phyloP scores from a whole-genome alignment of 2,888 invertebrate species.

The Metalampra italica region DNA sequence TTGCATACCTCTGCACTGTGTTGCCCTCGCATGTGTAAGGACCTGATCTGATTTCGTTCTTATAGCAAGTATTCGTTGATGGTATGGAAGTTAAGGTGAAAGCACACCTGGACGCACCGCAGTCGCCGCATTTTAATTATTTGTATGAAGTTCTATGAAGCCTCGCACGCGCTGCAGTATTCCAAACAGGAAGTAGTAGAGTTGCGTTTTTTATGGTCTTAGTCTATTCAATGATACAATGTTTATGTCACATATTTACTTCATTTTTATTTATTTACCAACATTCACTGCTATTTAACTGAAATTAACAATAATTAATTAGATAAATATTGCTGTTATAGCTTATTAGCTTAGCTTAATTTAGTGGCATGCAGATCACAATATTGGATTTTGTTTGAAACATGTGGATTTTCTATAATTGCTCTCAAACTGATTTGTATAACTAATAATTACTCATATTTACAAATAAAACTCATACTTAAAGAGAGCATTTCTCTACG shows the following conservation, averaged over 20 bases:
- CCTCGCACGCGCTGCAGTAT: too few species aligned
- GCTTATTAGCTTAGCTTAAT: too few species aligned
- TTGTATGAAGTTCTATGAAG: too few species aligned
- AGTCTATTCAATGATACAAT: not conserved
- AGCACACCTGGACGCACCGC: too few species aligned
- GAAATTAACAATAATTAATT: constrained; percentile 10
- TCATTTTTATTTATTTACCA: constrained; percentile 23
- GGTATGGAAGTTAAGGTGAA: too few species aligned
- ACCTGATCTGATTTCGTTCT: too few species aligned
- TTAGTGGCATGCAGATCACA: too few species aligned
- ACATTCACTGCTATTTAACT: constrained; percentile 28
- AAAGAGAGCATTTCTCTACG: constrained; percentile 9
- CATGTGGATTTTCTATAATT: not conserved
- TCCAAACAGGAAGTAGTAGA: too few species aligned
- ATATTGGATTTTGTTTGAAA: too few species aligned
- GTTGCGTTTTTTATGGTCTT: not conserved
- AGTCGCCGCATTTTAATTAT: too few species aligned
- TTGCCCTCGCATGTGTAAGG: too few species aligned
- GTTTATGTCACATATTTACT: not conserved
- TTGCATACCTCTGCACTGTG: not conserved
- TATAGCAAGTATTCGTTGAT: too few species aligned
- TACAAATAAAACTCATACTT: constrained; percentile 1
- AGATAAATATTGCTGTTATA: not conserved
- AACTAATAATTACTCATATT: not conserved
- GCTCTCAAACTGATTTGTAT: not conserved